Conservation (phyloP, 2,113 vertebrate species). For the Pao palembangensis region DNA sequence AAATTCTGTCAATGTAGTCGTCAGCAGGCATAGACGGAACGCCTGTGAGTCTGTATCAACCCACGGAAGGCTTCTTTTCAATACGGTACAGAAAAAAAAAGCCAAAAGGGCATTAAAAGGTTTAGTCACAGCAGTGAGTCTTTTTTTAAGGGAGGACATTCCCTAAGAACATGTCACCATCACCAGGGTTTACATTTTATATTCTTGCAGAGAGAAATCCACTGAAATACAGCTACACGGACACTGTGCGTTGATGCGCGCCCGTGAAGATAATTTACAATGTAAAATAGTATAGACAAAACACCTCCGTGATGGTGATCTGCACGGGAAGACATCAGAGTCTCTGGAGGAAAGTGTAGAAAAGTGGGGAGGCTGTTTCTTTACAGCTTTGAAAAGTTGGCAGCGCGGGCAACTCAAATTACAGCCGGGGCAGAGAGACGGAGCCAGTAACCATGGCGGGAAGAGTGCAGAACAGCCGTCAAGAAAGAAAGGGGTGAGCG, state of each 20-base stretch:
- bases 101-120: constrained; percentile 63
- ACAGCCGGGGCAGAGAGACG: constrained; percentile 38
- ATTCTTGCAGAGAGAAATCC: constrained; percentile 6
- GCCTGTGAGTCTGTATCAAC: constrained; percentile 28
- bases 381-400: constrained; percentile 44
- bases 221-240: neutral
- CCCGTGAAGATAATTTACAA: constrained; percentile 11
- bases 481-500: constrained; percentile 16
- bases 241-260: constrained; percentile 2
- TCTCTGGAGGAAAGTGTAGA: constrained; percentile 35
- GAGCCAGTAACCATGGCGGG: constrained; percentile 55
- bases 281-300: constrained; percentile 10
- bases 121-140: constrained; percentile 96
- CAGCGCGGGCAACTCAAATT: constrained; percentile 24
- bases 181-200: constrained; percentile 35
- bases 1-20: constrained; percentile 16
- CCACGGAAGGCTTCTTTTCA: constrained; percentile 38
- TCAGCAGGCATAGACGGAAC: constrained; percentile 5
- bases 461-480: constrained; percentile 37
- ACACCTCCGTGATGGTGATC: constrained; percentile 52
- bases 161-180: constrained; percentile 54
- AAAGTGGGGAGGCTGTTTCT: constrained; percentile 42
- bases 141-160: constrained; percentile 71
- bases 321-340: constrained; percentile 58
- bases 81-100: constrained; percentile 64